Base-by-base conservation (phyloP, 37 sponge, comb jelly and placozoan genomes). In the Diacarnus erythraeanus region DNA sequence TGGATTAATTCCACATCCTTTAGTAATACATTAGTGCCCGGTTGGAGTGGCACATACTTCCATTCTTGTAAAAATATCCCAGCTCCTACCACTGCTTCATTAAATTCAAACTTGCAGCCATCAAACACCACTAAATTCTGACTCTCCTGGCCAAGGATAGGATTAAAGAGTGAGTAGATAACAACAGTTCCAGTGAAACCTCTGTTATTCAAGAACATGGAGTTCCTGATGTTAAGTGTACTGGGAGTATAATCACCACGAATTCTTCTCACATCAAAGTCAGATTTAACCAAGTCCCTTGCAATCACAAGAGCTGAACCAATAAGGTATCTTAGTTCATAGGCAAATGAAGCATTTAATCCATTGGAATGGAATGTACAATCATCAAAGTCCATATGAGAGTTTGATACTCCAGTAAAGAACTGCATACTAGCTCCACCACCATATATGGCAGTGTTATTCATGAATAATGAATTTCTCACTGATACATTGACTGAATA, bases 401-500 rank as follows among this genome's bases (percentile, higher is more conserved):
- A 69, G 42, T 75, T 43, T 34, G 8, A 15, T 8, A 69, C 71
- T 26, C 82, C 77, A 34, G 57, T 26, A 57, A 75, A 87, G 26
- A 76, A 26, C 12, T 64, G 41, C n/a, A 91, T 38, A 26, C 47
- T 34, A 41, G 83, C 73, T 6, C 75, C 91, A 12, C 79, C 75
- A 44, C 87, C 91, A 58, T 33, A 51, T 3, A 4, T 12, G 9
- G 75, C 86, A 26, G 73, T 64, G 70, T 86, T 91, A 57, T 82
- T 80, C 12, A n/a, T 25, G 42, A 91, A 85, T 12, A 17, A 0
- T 23, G 63, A 69, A n/a, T 57, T 6, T 1, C 23, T 17, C 6
- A 86, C 67, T 1, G 67, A 64, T 12, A 78, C 21, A 59, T 82
- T 57, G 23, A 79, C 87, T 33, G 22, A 1, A 57, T 78, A 90